Conservation (phyloP, 1,140 invertebrate genomes). For the Drosophila seguyi region DNA sequence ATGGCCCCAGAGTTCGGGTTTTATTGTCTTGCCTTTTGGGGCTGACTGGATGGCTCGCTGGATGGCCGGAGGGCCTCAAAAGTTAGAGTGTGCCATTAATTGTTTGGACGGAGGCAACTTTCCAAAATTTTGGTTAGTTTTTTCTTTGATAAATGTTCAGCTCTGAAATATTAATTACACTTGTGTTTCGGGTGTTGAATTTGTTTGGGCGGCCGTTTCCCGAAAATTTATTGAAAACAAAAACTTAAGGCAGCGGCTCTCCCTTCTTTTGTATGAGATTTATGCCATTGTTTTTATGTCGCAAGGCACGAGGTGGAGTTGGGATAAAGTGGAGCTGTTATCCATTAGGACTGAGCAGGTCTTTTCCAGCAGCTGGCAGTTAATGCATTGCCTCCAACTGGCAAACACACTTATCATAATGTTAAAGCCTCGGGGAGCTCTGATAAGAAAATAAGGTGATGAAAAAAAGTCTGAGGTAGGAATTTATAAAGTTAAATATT, state of each 20-base stretch:
- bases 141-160: slow-evolving; percentile 74
- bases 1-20: slow-evolving; percentile 18
- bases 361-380: slow-evolving; percentile 21
- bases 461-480: not conserved
- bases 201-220: slow-evolving; percentile 51
- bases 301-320: too few relatives aligned
- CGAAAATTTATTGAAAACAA: slow-evolving; percentile 77
- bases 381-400: slow-evolving; percentile 36
- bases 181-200: slow-evolving; percentile 70
- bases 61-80: slow-evolving; percentile 7
- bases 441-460: not conserved
- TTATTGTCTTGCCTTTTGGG: slow-evolving; percentile 57
- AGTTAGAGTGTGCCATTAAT: slow-evolving; percentile 77
- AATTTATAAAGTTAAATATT: not conserved
- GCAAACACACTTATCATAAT: slow-evolving; percentile 38
- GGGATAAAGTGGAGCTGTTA: slow-evolving; percentile 35
- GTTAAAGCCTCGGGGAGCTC: not conserved
- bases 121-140: slow-evolving; percentile 63
- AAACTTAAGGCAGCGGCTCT: slow-evolving; percentile 45
- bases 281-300: slow-evolving; percentile 67
- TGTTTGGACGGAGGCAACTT: slow-evolving; percentile 67
- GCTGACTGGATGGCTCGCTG: not conserved
- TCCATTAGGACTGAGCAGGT: slow-evolving; percentile 34
- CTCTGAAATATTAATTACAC: slow-evolving; percentile 81
- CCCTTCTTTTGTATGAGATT: slow-evolving; percentile 48